A percentile compares a stretch with the other conserved stretches of the same genome.
Conservation (phyloP, 2,797 vertebrate genomes). For the Sebastes matsubarae region DNA sequence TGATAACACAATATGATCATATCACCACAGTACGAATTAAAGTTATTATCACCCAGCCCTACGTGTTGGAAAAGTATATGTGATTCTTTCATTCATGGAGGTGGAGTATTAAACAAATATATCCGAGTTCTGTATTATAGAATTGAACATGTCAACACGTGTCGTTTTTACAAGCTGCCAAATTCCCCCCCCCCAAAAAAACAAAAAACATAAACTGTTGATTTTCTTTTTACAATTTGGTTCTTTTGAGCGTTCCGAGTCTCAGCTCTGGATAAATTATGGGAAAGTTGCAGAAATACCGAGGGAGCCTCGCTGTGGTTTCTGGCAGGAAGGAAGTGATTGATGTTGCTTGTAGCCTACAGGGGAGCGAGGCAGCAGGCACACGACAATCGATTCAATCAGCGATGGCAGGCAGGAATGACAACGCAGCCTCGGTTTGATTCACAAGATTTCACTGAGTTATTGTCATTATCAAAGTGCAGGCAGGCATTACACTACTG, state of each 20-base stretch:
- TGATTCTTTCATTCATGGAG: neutral
- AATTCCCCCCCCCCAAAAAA: neutral
- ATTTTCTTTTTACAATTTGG: conserved; percentile 20
- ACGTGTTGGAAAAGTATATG: neutral
- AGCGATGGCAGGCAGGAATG: conserved; percentile 39
- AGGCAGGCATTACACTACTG: neutral
- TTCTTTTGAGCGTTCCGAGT: neutral
- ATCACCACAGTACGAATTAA: neutral
- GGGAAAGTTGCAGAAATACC: conserved; percentile 45
- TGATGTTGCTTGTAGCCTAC: conserved; percentile 69
- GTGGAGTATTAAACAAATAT: neutral
- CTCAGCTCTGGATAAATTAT: conserved; percentile 49
- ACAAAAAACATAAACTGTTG: conserved; percentile 22
- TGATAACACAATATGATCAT: no score
- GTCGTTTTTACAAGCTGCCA: conserved; percentile 6
- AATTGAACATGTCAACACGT: neutral
- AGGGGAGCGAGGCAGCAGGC: conserved; percentile 40
- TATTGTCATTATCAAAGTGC: conserved; percentile 51
- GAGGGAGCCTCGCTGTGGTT: conserved; percentile 35
- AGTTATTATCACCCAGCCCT: neutral
- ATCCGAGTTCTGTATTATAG: neutral
- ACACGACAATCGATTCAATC: conserved; percentile 61
- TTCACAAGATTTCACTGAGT: conserved; percentile 42
- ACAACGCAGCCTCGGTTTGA: conserved; percentile 34
- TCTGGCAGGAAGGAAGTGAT: conserved; percentile 53